Percentiles rank a stretch among this genome's conserved stretches.
phyloP scores from a whole-genome alignment of 2,888 invertebrate species.

The Baccha elongata region DNA sequence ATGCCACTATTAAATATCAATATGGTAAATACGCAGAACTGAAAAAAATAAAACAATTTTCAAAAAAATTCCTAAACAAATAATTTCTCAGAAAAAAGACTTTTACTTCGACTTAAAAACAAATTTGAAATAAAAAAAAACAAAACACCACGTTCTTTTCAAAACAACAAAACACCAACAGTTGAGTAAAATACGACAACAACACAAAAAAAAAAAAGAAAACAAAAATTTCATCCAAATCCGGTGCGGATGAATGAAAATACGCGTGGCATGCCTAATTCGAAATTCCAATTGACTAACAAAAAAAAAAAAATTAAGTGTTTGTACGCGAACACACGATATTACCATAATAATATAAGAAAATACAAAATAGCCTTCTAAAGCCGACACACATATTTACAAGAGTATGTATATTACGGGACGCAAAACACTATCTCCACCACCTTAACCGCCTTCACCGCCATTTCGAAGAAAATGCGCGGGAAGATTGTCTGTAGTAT shows the following conservation, averaged over 20 bases:
- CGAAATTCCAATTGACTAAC: slow-evolving; percentile 78
- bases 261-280: slow-evolving; percentile 79
- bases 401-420: slow-evolving; percentile 5
- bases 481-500: slow-evolving; percentile 69
- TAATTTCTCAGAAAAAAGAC: slow-evolving; percentile 54
- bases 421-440: slow-evolving; percentile 50
- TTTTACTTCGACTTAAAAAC: slow-evolving; percentile 2
- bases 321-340: slow-evolving; percentile 67
- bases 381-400: slow-evolving; percentile 38
- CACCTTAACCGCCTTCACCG: slow-evolving; percentile 27
- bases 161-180: slow-evolving; percentile 42
- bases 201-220: slow-evolving; percentile 36
- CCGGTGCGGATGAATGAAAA: slow-evolving; percentile 72
- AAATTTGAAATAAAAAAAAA: slow-evolving; percentile 29
- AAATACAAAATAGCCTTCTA: slow-evolving; percentile 66
- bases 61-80: slow-evolving; percentile 54
- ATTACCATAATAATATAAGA: slow-evolving; percentile 69
- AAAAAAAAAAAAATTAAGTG: slow-evolving; percentile 66
- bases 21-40: slow-evolving; percentile 41
- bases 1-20: slow-evolving; percentile 47
- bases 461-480: slow-evolving; percentile 64
- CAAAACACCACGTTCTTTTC: slow-evolving; percentile 42
- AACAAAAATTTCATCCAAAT: slow-evolving; percentile 63
- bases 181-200: slow-evolving; percentile 36
- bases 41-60: slow-evolving; percentile 22